Base-by-base conservation (phyloP, 2,888 invertebrate genomes). In the Caenorhabditis wallacei region DNA sequence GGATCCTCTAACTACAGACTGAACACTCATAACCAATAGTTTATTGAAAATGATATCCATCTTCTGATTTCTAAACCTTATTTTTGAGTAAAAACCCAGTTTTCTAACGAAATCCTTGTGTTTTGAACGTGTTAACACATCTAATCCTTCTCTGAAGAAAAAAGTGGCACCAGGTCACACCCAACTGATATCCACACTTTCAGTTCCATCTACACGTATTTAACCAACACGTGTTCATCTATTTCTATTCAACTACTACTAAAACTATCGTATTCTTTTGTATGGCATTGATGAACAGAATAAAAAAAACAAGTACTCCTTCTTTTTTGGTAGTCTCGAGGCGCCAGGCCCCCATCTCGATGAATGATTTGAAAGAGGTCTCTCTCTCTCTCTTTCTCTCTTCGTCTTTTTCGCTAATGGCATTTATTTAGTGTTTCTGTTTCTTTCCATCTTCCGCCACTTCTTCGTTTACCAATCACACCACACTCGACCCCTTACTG, bases 381-480 rank as follows among this genome's bases (percentile, higher is more conserved):
- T 66, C 43, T 51, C n/a, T n/a, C n/a, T n/a, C n/a, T n/a, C n/a
- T n/a, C n/a, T n/a, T n/a, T n/a, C n/a, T n/a, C 30, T 8, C 8
- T 30, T 56, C 56, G 16, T 46, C 43, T 56, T n/a, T 71, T 63
- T 63, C 74, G 69, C 76, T 76, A 76, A 76, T 76, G 76, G 76
- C 76, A 76, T 76, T 76, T 76, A 76, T 76, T 76, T 76, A 76
- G 76, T 76, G 70, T 69, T 70, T 75, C 75, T 76, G 54, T 63
- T 61, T 54, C 78, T 13, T 40, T 40, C 43, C 71, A 46, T 30
- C 35, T 22, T 37, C 30, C 51, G 30, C 66, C 66, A 66, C 66
- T 66, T 66, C 68, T 66, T 30, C 30, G 30, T 30, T 30, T 68
- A 70, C 63, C 75, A 54, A 40, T 78, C 54, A 75, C 70, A 75